Conservation (phyloP, 2,888 invertebrate species). For the Acholoe squamosa region DNA sequence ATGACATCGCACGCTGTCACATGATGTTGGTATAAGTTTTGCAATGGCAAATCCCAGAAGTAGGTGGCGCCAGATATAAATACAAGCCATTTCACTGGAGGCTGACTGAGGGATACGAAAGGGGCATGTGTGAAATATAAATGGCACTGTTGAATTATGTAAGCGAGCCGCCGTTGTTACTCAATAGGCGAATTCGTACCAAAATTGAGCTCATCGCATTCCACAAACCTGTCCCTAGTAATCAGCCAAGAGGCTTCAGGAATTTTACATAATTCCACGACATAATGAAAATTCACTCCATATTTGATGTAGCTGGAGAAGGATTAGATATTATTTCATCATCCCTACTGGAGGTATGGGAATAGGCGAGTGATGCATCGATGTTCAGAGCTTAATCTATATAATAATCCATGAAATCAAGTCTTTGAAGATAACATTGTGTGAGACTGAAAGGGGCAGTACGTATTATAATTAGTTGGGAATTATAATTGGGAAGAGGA, state of each 20-base stretch:
- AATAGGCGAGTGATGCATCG: neutral
- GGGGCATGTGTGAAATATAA: slow-evolving; percentile 24
- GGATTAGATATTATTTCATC: slow-evolving; percentile 11
- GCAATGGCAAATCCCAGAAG: neutral
- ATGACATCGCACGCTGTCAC: neutral
- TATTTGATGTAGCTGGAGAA: neutral
- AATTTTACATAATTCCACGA: neutral
- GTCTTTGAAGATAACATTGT: too few species aligned
- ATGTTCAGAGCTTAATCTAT: neutral
- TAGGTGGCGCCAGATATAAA: neutral
- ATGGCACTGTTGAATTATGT: slow-evolving; percentile 4
- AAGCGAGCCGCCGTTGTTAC: neutral
- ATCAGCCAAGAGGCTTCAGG: neutral
- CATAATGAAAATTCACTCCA: neutral
- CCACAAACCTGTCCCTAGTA: slow-evolving; percentile 1
- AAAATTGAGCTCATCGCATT: neutral
- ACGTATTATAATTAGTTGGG: too few species aligned
- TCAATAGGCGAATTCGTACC: neutral
- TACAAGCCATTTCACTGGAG: neutral
- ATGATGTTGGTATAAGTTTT: neutral
- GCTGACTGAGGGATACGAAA: neutral
- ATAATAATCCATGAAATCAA: neutral
- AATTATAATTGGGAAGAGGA: too few species aligned
- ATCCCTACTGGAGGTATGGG: neutral
- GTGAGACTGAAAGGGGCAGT: too few species aligned